A percentile compares a stretch with the other conserved stretches of the same genome.
Evolutionary conservation across 2,797 vertebrate genomes (phyloP).

Genomic region (Lepilemur septentrionalis): DNA sequence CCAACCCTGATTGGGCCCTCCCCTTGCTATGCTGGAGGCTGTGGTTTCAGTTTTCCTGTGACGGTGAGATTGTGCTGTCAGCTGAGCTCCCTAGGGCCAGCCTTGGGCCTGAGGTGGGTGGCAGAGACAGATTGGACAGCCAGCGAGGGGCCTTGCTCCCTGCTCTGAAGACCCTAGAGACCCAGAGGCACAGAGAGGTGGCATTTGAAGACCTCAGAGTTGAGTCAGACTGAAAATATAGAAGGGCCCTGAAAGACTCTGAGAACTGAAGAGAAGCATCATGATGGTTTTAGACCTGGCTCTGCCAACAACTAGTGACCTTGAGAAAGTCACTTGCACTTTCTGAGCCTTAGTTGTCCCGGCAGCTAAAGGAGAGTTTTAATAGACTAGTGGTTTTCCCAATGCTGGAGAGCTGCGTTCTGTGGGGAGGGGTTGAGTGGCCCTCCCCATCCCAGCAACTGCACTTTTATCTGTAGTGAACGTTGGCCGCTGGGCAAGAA

Average conservation of each 20-base stretch:
- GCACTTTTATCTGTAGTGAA: not conserved
- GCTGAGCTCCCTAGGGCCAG: not conserved
- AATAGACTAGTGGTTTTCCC: not conserved
- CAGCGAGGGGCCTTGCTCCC: accelerated
- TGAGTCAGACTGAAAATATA: not conserved
- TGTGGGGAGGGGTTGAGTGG: not conserved
- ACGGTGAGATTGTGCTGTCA: not conserved
- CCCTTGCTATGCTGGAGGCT: not conserved
- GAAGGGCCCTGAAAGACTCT: not conserved
- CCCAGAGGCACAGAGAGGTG: not conserved
- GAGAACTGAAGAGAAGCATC: not conserved
- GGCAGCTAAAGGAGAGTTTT: not conserved
- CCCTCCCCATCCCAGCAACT: accelerated
- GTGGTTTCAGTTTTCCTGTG: slow-evolving; percentile 34
- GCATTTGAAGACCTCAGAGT: not conserved
- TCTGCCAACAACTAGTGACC: not conserved
- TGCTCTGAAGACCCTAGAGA: not conserved
- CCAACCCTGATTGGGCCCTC: too few relatives aligned
- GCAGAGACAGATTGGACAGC: too few relatives aligned
- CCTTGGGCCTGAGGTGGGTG: not conserved
- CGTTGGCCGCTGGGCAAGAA: not conserved
- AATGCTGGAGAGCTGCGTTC: not conserved
- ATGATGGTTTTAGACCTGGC: not conserved
- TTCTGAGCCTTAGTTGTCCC: not conserved
- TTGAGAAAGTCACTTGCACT: not conserved